Base-by-base conservation (phyloP, 2,113 vertebrate species). In the Callipepla californica region DNA sequence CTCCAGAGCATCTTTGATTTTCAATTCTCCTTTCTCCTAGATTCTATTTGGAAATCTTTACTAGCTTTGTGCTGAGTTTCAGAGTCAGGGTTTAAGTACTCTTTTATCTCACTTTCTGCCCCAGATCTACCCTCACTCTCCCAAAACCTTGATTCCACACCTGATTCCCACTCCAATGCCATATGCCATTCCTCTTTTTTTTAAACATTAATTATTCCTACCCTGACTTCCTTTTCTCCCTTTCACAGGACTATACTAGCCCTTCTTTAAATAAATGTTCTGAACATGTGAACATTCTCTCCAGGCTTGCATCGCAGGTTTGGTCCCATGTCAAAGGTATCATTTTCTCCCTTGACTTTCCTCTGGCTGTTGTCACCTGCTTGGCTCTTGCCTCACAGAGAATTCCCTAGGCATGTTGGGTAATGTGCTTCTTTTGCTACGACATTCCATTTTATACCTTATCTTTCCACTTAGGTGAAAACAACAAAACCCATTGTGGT, bases 261-360 rank as follows among this genome's bases (percentile, higher is more conserved):
- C 15, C 12, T 4, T 14, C 2, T 32, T 9, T 26, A 72, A 32
- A 48, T 48, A 59, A 18, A 22, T 68, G 9, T 23, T 32, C 8
- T n/a, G 3, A 26, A 19, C 59, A 73, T 18, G 8, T 2, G 0
- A 1, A 36, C 40, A 14, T 68, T 76, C 32, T 55, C 13, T 32
- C 7, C 12, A 10, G 32, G 14, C 16, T 77, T 45, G 20, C 9
- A 2, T 23, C 45, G 6, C 1, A 5, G 4, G 50, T 32, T 57
- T 62, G 4, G 21, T 57, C 19, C 40, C 10, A 48, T 12, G 7
- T 12, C 38, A 51, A 47, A 69, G 13, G 6, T 9, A 14, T 6
- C 6, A 2, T 74, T 85, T 94, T 22, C 9, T n/a, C 22, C 21
- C 13, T 45, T 0, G 2, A 7, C 9, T 65, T 11, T 10, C 7